phyloP scores from a whole-genome alignment of 1,140 invertebrate species.

The Lerema accius region DNA sequence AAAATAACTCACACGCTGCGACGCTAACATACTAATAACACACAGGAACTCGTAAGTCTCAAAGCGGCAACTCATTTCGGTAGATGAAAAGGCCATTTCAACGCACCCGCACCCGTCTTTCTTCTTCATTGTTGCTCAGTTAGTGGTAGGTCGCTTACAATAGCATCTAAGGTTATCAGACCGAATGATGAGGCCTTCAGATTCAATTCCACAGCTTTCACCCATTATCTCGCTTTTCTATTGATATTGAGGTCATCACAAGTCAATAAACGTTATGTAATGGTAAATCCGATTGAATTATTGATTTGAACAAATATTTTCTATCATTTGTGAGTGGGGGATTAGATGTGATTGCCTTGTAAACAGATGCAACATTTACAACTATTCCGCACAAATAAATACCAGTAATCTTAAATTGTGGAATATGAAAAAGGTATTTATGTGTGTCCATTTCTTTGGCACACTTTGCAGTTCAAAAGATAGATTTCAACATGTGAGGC shows the following conservation, averaged over 20 bases:
- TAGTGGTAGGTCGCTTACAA: conserved; percentile 55
- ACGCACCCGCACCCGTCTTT: conserved; percentile 50
- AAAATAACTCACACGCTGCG: too few relatives aligned
- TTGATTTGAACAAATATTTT: conserved; percentile 35
- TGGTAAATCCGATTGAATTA: conserved; percentile 47
- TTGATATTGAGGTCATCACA: conserved; percentile 42
- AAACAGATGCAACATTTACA: neutral
- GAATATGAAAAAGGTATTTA: too few relatives aligned
- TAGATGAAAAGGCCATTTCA: conserved; percentile 69
- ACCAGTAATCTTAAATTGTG: too few relatives aligned
- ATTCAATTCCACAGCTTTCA: conserved; percentile 67
- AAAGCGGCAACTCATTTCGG: conserved; percentile 67
- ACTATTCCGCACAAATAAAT: too few relatives aligned
- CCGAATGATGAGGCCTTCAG: conserved; percentile 68
- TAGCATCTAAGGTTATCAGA: conserved; percentile 70
- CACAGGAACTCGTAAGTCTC: conserved; percentile 39
- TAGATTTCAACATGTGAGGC: too few relatives aligned
- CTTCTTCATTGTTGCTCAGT: conserved; percentile 58
- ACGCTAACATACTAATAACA: conserved; percentile 65
- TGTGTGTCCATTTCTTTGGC: too few relatives aligned
- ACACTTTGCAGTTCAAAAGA: too few relatives aligned
- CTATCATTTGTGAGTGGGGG: conserved; percentile 40
- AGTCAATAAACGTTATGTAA: conserved; percentile 46
- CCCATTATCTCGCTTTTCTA: conserved; percentile 57
- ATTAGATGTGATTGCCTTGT: conserved; percentile 28